Percentiles rank a stretch among this genome's conserved stretches.
phyloP scores from a whole-genome alignment of 1,140 invertebrate genomes.

The Drosophila novamexicana region DNA sequence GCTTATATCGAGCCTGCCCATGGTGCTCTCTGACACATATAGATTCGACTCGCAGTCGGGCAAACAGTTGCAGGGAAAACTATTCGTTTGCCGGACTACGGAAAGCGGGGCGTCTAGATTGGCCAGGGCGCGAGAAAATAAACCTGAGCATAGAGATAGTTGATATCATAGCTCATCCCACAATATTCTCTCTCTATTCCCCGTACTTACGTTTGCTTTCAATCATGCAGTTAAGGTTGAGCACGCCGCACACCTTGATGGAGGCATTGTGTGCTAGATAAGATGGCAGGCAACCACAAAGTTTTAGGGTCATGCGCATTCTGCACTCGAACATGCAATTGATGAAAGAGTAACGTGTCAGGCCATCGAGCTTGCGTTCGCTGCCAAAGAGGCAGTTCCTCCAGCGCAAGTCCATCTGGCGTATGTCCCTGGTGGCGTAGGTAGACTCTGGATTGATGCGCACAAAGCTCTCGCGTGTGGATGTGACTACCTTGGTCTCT shows the following conservation, averaged over 20 bases:
- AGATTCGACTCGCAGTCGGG: conserved; percentile 86
- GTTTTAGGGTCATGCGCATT: conserved; percentile 79
- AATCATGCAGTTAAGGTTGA: conserved; percentile 64
- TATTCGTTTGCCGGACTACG: conserved; percentile 50
- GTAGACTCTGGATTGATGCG: conserved; percentile 86
- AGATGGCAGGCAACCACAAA: conserved; percentile 87
- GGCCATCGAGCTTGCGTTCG: conserved; percentile 84
- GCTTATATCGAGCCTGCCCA: conserved; percentile 84
- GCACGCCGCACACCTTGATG: conserved; percentile 48
- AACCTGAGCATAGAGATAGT: conserved; percentile 24
- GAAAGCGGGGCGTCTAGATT: conserved; percentile 64
- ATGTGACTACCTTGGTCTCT: conserved; percentile 85
- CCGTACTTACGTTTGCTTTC: conserved; percentile 59
- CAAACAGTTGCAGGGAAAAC: conserved; percentile 84
- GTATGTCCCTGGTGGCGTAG: conserved; percentile 86
- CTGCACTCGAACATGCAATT: conserved; percentile 88
- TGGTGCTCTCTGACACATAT: conserved; percentile 86
- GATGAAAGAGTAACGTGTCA: conserved; percentile 86
- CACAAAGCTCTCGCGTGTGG: conserved; percentile 86
- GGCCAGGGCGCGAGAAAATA: conserved; percentile 69
- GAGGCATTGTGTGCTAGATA: conserved; percentile 85
- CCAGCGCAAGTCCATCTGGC: conserved; percentile 80
- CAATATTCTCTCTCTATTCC: no score
- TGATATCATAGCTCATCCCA: no score
- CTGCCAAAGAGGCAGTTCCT: conserved; percentile 87